phyloP scores from a whole-genome alignment of 1,140 invertebrate species.

The Lamellibrachia luymesi region DNA sequence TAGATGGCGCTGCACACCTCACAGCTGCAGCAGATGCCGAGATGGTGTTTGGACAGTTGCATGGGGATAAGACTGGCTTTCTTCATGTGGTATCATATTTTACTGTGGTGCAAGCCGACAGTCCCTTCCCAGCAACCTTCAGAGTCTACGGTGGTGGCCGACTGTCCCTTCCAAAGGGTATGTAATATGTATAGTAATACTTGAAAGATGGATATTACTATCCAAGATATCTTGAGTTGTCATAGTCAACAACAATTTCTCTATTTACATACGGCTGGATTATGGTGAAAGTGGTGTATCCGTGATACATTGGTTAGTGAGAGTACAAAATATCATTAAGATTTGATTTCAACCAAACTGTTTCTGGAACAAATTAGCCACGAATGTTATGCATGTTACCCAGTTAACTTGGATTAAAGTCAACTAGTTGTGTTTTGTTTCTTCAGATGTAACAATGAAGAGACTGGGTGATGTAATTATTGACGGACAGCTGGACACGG shows the following conservation, averaged over 20 bases:
- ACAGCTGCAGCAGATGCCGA: constrained; percentile 29
- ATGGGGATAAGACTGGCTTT: constrained; percentile 42
- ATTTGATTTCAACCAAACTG: too few species aligned
- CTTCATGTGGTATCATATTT: constrained; percentile 35
- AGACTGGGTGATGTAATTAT: constrained; percentile 32
- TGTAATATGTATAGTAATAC: background rate
- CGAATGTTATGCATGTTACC: too few species aligned
- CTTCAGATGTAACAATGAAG: background rate
- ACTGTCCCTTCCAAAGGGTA: constrained; percentile 39
- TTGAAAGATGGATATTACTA: background rate
- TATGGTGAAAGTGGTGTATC: background rate
- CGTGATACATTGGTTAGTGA: too few species aligned
- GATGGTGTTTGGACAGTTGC: constrained; percentile 32
- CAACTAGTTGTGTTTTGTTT: background rate
- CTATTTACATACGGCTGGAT: background rate
- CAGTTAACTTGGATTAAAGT: too few species aligned
- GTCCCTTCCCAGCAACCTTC: constrained; percentile 41
- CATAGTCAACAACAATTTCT: background rate
- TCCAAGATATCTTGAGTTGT: background rate
- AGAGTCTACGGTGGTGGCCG: constrained; percentile 36
- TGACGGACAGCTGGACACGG: constrained; percentile 36
- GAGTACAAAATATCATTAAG: too few species aligned
- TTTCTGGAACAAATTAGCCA: too few species aligned
- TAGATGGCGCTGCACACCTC: constrained; percentile 38
- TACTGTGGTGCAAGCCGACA: constrained; percentile 32